Evolutionary conservation across 2,113 vertebrate genomes (phyloP), one percentile per base, ranked within the genome.

Genomic region (Syrrhaptes paradoxus): DNA sequence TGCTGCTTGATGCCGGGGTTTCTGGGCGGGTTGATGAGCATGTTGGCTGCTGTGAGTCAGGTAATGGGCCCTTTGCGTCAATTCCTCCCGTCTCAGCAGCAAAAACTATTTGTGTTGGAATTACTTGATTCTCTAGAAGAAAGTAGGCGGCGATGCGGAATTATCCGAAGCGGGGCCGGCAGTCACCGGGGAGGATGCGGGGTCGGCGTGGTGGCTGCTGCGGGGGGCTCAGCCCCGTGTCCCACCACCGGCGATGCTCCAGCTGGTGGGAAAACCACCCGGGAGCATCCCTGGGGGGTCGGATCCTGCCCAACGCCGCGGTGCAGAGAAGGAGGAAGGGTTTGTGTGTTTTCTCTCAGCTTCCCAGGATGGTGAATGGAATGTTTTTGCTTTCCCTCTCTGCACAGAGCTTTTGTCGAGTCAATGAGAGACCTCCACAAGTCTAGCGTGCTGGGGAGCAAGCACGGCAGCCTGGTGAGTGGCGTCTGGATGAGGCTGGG

Each of bases 391-490:
- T 93, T 86, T 91, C 91, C 93, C 91, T 96, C 75, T 88, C 82
- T 31, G 94, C 91, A 81, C 89, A 95, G 96, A 92, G 88, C 92
- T 92, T 65, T 70, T 72, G 93, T 72, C 54, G 77, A 66, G 83
- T 82, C 94, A 45, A 87, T 97, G 95, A 57, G 91, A 58, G 94
- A 96, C 76, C 94, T 95, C 38, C 79, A 28, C 95, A 93, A 91
- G 91, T 12, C 77, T 34, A 88, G 61, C 46, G 90, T 57, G 93
- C 92, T 85, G 74, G 90, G 92, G 9, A 94, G 87, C 95, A 87
- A 71, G 62, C 95, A 70, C 57, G 10, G 91, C 85, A 71, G 93
- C 96, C 93, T 59, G 96, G 95, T 94, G 93, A 96, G 95, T 91
- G 76, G 36, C 87, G 89, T 89, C 25, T 65, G 36, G 17, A 2